Percentiles rank a stretch among this genome's conserved stretches.
phyloP scores from a whole-genome alignment of 2,797 vertebrate genomes.

The Trachops cirrhosus region DNA sequence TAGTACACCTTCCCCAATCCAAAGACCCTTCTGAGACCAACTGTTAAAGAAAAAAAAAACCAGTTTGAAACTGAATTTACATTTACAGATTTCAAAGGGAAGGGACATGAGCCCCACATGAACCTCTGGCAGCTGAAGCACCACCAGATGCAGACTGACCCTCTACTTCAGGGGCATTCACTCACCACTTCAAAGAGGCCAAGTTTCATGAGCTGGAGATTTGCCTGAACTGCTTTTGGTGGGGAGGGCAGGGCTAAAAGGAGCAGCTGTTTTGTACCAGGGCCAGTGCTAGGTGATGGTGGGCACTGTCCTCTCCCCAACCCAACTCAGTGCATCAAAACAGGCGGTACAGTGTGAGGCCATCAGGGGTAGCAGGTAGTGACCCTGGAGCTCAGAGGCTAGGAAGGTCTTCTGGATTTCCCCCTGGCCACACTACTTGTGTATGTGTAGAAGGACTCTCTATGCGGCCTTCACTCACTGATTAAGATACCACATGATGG shows the following conservation, averaged over 20 bases:
- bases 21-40: slow-evolving; percentile 37
- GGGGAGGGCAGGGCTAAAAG: not conserved
- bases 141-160: not conserved
- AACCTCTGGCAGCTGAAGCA: not conserved
- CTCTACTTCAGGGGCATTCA: not conserved
- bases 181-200: slow-evolving; percentile 23
- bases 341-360: not conserved
- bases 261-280: not conserved
- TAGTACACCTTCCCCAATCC: not conserved
- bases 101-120: not conserved
- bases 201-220: not conserved
- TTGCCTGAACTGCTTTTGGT: not conserved
- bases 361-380: not conserved
- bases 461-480: not conserved
- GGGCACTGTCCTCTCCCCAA: not conserved
- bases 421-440: not conserved
- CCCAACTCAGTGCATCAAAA: not conserved
- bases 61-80: slow-evolving; percentile 1
- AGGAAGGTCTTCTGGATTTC: not conserved
- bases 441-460: not conserved
- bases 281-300: not conserved
- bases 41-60: not conserved
- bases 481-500: not conserved
- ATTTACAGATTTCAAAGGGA: slow-evolving; percentile 29
- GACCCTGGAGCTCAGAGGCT: not conserved